A percentile compares a stretch with the other conserved stretches of the same genome.
phyloP scores from a whole-genome alignment of 2,797 vertebrate species.

The Adrianichthys oophorus region DNA sequence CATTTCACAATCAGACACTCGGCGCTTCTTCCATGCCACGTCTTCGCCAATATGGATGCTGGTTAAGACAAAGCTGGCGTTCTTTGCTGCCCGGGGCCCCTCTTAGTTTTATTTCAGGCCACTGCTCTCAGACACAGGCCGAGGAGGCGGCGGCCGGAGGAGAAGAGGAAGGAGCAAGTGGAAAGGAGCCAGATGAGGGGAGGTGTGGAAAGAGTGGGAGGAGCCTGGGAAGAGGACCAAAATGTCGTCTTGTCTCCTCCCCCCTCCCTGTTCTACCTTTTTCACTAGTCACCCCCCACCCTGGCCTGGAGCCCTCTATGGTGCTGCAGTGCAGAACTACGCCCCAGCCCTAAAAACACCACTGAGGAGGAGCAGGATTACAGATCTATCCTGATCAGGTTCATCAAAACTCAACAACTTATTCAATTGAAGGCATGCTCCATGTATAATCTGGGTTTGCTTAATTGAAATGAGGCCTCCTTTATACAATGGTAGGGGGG shows the following conservation, averaged over 20 bases:
- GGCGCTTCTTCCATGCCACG: constrained; percentile 49
- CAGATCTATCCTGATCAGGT: constrained; percentile 1
- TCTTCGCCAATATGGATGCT: constrained; percentile 77
- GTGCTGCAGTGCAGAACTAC: constrained; percentile 69
- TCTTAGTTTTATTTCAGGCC: constrained; percentile 78
- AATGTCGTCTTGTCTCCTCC: constrained; percentile 34
- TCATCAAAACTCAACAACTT: neutral
- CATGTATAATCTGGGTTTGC: neutral
- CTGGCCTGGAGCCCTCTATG: constrained; percentile 25
- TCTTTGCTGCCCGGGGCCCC: constrained; percentile 66
- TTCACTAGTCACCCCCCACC: constrained; percentile 34
- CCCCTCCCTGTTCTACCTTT: neutral
- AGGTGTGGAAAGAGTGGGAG: constrained; percentile 53
- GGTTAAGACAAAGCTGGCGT: constrained; percentile 79
- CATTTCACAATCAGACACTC: constrained; percentile 78
- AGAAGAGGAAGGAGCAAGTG: constrained; percentile 57
- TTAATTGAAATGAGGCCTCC: neutral
- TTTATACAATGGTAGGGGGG: neutral
- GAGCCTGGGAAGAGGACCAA: constrained; percentile 52
- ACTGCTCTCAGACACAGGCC: constrained; percentile 75
- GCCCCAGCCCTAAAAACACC: constrained; percentile 40
- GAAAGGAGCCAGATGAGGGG: constrained; percentile 34
- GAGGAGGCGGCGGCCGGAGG: constrained; percentile 54
- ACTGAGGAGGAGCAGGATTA: constrained; percentile 6
- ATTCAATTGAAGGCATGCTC: neutral